Evolutionary conservation across 2,888 invertebrate genomes (phyloP), one percentile per base, ranked within the genome.

Genomic region (Epinotia brunnichana): DNA sequence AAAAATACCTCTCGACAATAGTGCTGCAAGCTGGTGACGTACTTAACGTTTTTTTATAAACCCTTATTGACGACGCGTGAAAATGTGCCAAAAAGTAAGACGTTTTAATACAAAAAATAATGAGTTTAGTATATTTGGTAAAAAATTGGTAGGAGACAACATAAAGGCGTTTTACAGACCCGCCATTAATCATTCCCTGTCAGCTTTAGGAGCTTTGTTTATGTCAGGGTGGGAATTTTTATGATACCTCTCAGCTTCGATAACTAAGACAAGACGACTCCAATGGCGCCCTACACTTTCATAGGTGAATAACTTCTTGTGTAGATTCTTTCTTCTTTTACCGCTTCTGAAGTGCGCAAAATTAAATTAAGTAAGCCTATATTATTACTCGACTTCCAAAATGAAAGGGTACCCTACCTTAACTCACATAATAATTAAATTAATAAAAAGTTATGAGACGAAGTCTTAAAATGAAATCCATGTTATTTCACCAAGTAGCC

Each of bases 171-270:
- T 74, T 60, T 69, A 74, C 77, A 74, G 70, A 78, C 81, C 83
- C 83, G 81, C 68, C 83, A 87, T 88, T 87, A 87, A 87, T 87
- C 86, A 85, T 82, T 81, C 80, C 79, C 82, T 80, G 86, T 85
- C 87, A 86, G 85, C 81, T 82, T 81, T 78, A 78, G 76, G 77
- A 77, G 76, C 81, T 82, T 84, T 87, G 68, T 68, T 68, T 68
- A 68, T 60, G 68, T 51, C 68, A 60, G 68, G 68, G 51, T 51
- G n/a, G 56, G 15, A 35, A 21, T 57, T 68, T 68, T 68, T 39
- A 68, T 59, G 51, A 68, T 68, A 68, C 68, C 51, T 51, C 39
- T 64, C 54, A 64, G 53, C n/a, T 15, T 39, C 64, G 53, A 64
- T 54, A 64, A 39, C 54, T n/a, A n/a, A 64, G 54, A 54, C 35